Evolutionary conservation across 2,113 vertebrate genomes (phyloP).

Genomic region (Salvator merianae): DNA sequence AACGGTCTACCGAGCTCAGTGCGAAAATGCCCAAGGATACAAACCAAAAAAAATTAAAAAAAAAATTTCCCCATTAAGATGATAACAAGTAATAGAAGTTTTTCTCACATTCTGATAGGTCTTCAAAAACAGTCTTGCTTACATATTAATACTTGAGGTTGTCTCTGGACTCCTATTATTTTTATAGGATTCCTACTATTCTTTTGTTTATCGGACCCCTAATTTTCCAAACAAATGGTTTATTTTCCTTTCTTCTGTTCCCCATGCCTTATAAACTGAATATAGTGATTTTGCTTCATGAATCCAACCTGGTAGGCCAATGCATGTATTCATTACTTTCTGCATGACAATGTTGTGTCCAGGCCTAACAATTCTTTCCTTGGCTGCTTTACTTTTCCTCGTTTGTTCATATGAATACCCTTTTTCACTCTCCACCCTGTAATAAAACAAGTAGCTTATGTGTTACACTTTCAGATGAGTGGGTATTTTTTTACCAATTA

Average conservation of each 20-base stretch:
- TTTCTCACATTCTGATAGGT: too few species aligned
- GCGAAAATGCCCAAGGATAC: too few species aligned
- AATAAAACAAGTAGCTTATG: not conserved
- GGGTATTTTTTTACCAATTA: not conserved
- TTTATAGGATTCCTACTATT: conserved; percentile 9
- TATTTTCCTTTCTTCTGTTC: conserved; percentile 21
- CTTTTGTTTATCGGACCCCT: conserved; percentile 37
- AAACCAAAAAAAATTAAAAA: too few species aligned
- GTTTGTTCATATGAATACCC: accelerated
- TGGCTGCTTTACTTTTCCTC: not conserved
- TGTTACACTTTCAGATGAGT: not conserved
- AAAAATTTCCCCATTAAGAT: too few species aligned
- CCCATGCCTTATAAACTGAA: not conserved
- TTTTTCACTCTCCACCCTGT: not conserved
- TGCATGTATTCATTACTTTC: not conserved
- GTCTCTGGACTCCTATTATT: not conserved
- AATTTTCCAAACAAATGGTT: conserved; percentile 32
- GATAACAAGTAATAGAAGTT: too few species aligned
- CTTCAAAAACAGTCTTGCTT: too few species aligned
- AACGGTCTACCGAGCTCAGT: too few species aligned
- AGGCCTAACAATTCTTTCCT: not conserved
- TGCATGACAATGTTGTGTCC: conserved; percentile 25
- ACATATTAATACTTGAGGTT: not conserved
- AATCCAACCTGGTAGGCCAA: conserved; percentile 31
- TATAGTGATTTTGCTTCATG: not conserved